Evolutionary conservation across 2,797 vertebrate genomes (phyloP), one percentile per base, ranked within the genome.

Genomic region (Hozukius guyotensis): DNA sequence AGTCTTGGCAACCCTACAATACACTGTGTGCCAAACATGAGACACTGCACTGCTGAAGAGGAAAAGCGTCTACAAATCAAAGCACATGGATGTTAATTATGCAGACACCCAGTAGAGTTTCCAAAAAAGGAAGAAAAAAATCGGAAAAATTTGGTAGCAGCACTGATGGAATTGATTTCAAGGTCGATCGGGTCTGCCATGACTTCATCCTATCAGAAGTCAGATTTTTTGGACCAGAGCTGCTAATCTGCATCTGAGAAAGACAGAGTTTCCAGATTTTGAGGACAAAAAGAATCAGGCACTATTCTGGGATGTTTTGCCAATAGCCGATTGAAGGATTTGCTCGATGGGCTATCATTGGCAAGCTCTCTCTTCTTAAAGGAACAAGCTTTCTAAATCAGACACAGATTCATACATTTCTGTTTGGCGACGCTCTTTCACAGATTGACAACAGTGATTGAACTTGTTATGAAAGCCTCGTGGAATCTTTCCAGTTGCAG

Each of bases 91-190:
- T 42, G 13, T 68, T 68, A 65, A 13, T 69, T 11, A 24, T 66
- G 24, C 24, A 57, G 34, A 49, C 22, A 16, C 29, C 9, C 62
- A 59, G 24, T 46, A 8, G 20, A 29, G 24, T 49, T 70, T 78
- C 52, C 22, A 81, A 77, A 69, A 60, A 57, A 34, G 18, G 52
- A 10, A 56, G 62, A 67, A 31, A 80, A 60, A 67, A 31, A 80
- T 65, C 16, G 20, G 36, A 32, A 42, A 66, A 72, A 63, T 56
- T 53, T 72, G 11, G 53, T 29, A 7, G 18, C 16, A n/a, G 42
- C 42, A 4, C 32, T 75, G 85, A 75, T 77, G 13, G 65, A 71
- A 72, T 77, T 75, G 82, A 83, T 85, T 81, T 83, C 64, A 84
- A 61, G 77, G 59, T 75, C 9, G n/a, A 22, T 55, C 18, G 3